These are phyloP conservation scores for Drosophila pachea DNA, from an alignment of 1,140 invertebrate genomes.

Conservation along the genomic window DNA sequence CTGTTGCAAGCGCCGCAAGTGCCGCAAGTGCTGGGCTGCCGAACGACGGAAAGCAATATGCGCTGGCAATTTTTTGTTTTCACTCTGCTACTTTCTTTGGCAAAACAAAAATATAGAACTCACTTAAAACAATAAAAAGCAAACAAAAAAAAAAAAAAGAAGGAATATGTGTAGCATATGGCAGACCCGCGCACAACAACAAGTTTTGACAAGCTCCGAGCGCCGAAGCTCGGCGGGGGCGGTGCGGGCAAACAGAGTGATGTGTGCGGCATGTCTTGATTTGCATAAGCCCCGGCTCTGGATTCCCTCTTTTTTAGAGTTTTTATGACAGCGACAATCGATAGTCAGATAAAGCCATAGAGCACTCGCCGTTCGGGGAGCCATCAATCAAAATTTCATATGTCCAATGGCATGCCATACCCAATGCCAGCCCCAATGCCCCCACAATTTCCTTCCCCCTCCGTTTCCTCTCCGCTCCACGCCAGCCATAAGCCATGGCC, in stretches of 20 bases:
- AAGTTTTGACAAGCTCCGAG: conserved; percentile 42
- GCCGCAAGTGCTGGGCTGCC: conserved; percentile 44
- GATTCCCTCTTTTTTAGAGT: conserved; percentile 53
- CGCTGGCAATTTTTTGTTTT: conserved; percentile 43
- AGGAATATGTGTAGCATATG: not conserved
- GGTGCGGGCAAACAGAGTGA: conserved; percentile 53
- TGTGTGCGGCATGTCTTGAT: conserved; percentile 73
- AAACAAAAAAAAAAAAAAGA: conserved; percentile 27
- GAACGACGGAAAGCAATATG: conserved; percentile 64
- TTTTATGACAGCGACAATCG: conserved; percentile 76
- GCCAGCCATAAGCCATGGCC: conserved; percentile 3
- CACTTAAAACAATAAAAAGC: no score
- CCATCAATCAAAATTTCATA: conserved; percentile 75
- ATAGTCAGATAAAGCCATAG: conserved; percentile 51
- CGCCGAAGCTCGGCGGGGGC: no score
- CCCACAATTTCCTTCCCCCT: not conserved
- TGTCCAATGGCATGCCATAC: conserved; percentile 52
- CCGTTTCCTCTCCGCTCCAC: not conserved
- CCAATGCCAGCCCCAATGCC: not conserved
- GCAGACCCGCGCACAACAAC: conserved; percentile 42
- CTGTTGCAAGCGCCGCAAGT: conserved; percentile 56
- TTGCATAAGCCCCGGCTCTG: conserved; percentile 65
- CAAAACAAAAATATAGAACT: not conserved
- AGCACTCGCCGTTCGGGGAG: conserved; percentile 44
- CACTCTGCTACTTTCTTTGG: conserved; percentile 21